phyloP scores from a whole-genome alignment of 2,888 invertebrate genomes.

The Leptinotarsa peninsularis region DNA sequence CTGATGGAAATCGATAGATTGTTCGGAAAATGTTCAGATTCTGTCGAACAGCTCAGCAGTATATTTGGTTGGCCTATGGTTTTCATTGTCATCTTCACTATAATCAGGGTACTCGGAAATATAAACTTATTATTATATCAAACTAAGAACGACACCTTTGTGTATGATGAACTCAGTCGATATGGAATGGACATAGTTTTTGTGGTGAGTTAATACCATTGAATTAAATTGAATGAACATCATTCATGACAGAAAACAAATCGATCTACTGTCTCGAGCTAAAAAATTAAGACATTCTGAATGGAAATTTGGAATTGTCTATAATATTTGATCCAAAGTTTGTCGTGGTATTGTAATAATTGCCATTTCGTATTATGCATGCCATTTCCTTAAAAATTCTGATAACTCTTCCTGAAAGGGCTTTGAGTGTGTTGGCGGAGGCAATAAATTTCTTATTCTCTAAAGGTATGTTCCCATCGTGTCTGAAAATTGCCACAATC shows the following conservation, averaged over 20 bases:
- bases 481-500: too few relatives aligned
- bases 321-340: too few relatives aligned
- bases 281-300: too few relatives aligned
- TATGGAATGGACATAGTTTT: constrained; percentile 3
- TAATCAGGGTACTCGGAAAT: not conserved
- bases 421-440: too few relatives aligned
- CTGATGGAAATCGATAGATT: not conserved
- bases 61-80: constrained; percentile 9
- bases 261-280: too few relatives aligned
- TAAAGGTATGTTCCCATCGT: too few relatives aligned
- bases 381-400: too few relatives aligned
- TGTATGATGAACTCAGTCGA: not conserved
- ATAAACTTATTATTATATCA: not conserved
- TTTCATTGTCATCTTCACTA: not conserved
- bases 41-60: not conserved
- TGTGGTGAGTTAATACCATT: not conserved
- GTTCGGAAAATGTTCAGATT: not conserved
- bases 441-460: too few relatives aligned
- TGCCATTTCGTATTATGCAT: too few relatives aligned
- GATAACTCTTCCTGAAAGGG: too few relatives aligned
- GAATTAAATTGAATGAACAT: not conserved
- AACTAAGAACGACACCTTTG: not conserved
- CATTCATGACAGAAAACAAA: not conserved
- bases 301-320: too few relatives aligned
- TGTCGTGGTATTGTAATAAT: too few relatives aligned